A percentile compares a stretch with the other conserved stretches of the same genome.
These are phyloP conservation scores for Montipora foliosa DNA, from an alignment of 64 coral and sea anemone genomes.

Conservation along the genomic window DNA sequence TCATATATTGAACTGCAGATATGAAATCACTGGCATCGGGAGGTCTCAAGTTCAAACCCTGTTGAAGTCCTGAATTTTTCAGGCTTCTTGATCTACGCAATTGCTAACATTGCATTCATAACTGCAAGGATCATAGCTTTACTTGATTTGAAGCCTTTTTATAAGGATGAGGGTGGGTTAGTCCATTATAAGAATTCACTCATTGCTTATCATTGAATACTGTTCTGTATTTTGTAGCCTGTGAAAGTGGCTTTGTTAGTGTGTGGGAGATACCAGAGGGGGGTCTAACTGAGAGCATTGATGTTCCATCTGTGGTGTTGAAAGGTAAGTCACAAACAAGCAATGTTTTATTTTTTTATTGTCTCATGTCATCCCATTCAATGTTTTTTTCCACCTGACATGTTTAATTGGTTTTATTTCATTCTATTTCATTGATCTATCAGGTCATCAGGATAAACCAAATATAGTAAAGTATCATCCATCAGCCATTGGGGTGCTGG, in stretches of 20 bases:
- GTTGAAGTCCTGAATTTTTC: too few relatives aligned
- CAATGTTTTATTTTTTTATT: neutral
- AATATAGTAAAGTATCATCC: constrained; percentile 93
- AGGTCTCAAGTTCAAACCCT: too few relatives aligned
- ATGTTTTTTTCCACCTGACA: too few relatives aligned
- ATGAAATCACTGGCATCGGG: too few relatives aligned
- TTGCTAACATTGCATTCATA: too few relatives aligned
- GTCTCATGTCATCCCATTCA: neutral
- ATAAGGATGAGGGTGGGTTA: too few relatives aligned
- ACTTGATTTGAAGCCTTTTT: too few relatives aligned
- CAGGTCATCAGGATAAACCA: constrained; percentile 93
- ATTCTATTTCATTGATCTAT: neutral
- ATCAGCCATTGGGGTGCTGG: constrained; percentile 82
- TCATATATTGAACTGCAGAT: too few relatives aligned
- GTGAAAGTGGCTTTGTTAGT: constrained; percentile 86
- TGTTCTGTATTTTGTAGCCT: constrained; percentile 51
- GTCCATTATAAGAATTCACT: neutral
- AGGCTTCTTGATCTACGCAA: too few relatives aligned
- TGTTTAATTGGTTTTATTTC: neutral
- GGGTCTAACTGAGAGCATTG: constrained; percentile 78
- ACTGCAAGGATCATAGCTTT: too few relatives aligned
- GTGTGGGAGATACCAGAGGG: constrained; percentile 87
- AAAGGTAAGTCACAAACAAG: constrained; percentile 40
- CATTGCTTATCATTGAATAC: neutral
- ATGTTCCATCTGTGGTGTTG: constrained; percentile 67